A percentile compares a stretch with the other conserved stretches of the same genome.
These are phyloP conservation scores for Dendrolimus punctatus DNA, from an alignment of 1,140 invertebrate genomes.

Conservation along the genomic window DNA sequence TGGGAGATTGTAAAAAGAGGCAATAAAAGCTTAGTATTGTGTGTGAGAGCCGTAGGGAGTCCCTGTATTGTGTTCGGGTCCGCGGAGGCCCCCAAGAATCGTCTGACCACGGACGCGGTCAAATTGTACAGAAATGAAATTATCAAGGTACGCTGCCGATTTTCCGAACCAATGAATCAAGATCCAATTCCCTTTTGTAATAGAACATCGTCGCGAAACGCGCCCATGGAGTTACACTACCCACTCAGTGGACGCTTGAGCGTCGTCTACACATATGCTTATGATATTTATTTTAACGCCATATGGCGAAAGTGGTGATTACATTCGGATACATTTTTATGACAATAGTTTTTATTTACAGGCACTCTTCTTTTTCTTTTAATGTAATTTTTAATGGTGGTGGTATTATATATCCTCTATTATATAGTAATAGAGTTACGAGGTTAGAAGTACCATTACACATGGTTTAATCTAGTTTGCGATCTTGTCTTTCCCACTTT, in stretches of 20 bases:
- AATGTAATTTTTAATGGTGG: too few species aligned
- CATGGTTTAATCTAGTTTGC: too few species aligned
- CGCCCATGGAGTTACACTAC: conserved; percentile 57
- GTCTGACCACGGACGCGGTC: conserved; percentile 67
- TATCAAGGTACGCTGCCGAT: conserved; percentile 72
- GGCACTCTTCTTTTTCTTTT: too few species aligned
- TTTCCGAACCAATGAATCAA: conserved; percentile 72
- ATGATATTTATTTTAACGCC: conserved; percentile 31
- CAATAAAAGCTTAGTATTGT: conserved; percentile 71
- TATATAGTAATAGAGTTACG: too few species aligned
- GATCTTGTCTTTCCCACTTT: too few species aligned
- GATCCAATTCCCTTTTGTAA: conserved; percentile 72
- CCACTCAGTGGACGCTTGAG: conserved; percentile 59
- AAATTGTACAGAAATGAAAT: conserved; percentile 73
- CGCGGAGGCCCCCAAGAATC: conserved; percentile 58
- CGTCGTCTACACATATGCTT: conserved; percentile 22
- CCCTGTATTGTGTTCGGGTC: conserved; percentile 61
- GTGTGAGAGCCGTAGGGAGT: conserved; percentile 58
- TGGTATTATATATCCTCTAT: too few species aligned
- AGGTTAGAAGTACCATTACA: too few species aligned
- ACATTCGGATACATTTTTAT: too few species aligned
- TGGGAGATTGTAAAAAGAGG: conserved; percentile 70
- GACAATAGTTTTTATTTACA: too few species aligned
- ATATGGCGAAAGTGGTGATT: too few species aligned
- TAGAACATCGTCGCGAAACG: conserved; percentile 68